Evolutionary conservation across 35 echinoderm and acorn worm genomes (phyloP), one percentile per base, ranked within the genome.

Genomic region (Amphiura filiformis): DNA sequence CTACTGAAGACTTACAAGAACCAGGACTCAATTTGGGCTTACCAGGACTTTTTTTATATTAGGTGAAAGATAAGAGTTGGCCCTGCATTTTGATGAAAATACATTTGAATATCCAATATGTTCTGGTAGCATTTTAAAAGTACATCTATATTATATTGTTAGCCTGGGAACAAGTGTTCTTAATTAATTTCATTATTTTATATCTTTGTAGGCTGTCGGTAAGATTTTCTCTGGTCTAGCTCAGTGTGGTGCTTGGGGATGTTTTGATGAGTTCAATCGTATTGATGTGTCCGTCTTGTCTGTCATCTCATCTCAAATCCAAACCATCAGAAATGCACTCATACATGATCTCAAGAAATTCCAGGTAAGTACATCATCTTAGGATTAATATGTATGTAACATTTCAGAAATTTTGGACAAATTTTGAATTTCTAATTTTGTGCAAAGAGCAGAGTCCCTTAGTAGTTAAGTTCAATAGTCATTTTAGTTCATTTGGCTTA

Each of bases 221-320:
- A 98, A 98, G 90, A 98, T 98, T 47, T 94, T 98, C 82, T 94
- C 93, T 37, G 96, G 96, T 84, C 87, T 98, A 39, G 92, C 92
- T 36, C 96, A 98, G 96, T 98, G 96, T 57, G 96, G 96, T 90
- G 96, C 96, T 1, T 98, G 96, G 96, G 96, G 96, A 33, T 98
- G 96, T 65, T 98, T 98, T 78, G 92, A 94, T 87, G 92, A 98
- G 90, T 98, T 98, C 90, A 98, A 98, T 87, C 84, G 92, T 76
- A 98, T 98, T 79, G 96, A 98, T 75, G 96, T 98, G 33, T 98
- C 96, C 17, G 96, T 98, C 28, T 81, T 98, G 35, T 98, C 96
- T 36, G 96, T 98, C 82, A 98, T 98, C 89, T 98, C 96, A 42
- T 98, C 96, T 7, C 96, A 98, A 83, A 98, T 98, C 56, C 93